Evolutionary conservation across 2,888 invertebrate genomes (phyloP).

Genomic region (Cephus pygmeus): DNA sequence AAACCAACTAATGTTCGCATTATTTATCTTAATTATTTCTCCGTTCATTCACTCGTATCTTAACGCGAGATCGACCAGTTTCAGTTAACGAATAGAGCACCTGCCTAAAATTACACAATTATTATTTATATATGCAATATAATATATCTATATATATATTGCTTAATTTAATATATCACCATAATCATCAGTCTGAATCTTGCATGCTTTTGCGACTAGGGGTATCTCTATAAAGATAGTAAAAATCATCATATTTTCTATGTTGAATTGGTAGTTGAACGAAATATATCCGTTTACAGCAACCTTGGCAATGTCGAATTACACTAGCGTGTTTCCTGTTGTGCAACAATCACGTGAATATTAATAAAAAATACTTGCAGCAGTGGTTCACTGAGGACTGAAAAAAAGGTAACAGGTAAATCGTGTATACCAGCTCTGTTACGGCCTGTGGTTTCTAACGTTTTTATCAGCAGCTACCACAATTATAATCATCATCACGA

Average conservation of each 20-base stretch:
- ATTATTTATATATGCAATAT: too few species aligned
- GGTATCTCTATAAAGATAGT: background rate
- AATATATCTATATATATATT: background rate
- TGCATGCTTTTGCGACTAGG: background rate
- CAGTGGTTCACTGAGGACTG: background rate
- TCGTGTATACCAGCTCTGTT: background rate
- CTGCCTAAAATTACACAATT: background rate
- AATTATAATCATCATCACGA: background rate
- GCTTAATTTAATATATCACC: background rate
- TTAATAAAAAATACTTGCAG: background rate
- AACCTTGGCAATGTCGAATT: slow-evolving; percentile 22
- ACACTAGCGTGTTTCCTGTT: slow-evolving; percentile 19
- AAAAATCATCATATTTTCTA: background rate
- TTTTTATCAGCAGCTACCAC: background rate
- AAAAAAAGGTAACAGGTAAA: background rate
- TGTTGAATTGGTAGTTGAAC: background rate
- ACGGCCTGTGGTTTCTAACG: background rate
- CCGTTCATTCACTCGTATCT: background rate
- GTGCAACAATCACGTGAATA: slow-evolving; percentile 8
- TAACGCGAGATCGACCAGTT: background rate
- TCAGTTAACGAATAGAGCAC: background rate
- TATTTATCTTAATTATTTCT: background rate
- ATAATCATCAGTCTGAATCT: background rate
- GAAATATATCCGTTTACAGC: slow-evolving; percentile 19
- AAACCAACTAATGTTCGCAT: background rate